Evolutionary conservation across 2,113 vertebrate species (phyloP).

Genomic region (human): DNA sequence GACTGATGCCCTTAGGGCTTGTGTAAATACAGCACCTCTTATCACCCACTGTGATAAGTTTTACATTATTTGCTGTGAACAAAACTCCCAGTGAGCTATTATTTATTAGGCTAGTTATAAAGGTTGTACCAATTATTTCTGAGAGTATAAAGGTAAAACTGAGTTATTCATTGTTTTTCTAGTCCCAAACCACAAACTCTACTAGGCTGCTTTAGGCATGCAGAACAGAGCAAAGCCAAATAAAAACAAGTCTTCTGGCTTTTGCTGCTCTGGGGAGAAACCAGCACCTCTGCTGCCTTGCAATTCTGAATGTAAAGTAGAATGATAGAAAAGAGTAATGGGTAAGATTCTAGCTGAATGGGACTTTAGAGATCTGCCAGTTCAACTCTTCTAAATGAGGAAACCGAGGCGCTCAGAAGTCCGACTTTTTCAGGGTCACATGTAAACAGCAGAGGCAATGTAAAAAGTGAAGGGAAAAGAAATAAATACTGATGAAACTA

Average conservation of each 20-base stretch:
- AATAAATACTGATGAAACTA: neutral
- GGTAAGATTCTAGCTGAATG: neutral
- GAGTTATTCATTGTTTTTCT: slow-evolving; percentile 24
- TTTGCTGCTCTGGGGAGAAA: neutral
- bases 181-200: slow-evolving; percentile 25
- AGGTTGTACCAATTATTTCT: slow-evolving; percentile 43
- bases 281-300: neutral
- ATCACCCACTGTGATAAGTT: neutral
- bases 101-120: slow-evolving; percentile 37
- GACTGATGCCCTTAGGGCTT: slow-evolving; percentile 47
- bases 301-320: slow-evolving; percentile 22
- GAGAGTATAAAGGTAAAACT: neutral
- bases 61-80: slow-evolving; percentile 37
- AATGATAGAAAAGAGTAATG: neutral
- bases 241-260: neutral
- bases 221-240: neutral
- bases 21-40: slow-evolving; percentile 30
- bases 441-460: neutral
- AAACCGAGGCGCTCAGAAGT: neutral
- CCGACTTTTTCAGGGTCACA: neutral
- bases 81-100: neutral
- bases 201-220: slow-evolving; percentile 31
- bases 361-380: neutral
- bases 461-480: neutral
- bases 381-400: neutral